Base-by-base conservation (phyloP, 2,797 vertebrate genomes). In the Pterois miles region DNA sequence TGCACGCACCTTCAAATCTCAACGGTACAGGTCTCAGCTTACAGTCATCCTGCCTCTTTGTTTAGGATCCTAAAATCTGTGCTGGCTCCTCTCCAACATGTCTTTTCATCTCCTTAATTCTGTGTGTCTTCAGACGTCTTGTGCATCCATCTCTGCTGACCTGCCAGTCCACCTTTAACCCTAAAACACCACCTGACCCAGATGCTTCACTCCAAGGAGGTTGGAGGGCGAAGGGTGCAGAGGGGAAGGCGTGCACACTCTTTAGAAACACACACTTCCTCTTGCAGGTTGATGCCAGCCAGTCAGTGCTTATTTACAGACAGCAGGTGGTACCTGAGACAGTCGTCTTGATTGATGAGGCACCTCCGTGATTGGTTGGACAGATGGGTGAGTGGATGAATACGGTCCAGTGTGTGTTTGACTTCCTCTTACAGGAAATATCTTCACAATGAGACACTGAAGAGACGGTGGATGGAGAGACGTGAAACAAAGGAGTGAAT, bases 351-450 rank as follows among this genome's bases (percentile, higher is more conserved):
- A 73, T 75, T 25, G 12, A 80, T 53, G 77, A 58, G 53, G 33
- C 57, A 3, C 3, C 40, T 3, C 22, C 31, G 1, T 52, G 56
- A 78, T 16, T 73, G 65, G 67, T 62, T 50, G 22, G 69, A 46
- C 67, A 79, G 77, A 60, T 57, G 57, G 64, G 57, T 14, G 18
- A 31, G 29, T 22, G 43, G 25, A 66, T 52, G 34, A 46, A 33
- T 34, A 57, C n/a, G 20, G 40, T 53, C n/a, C 3, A 25, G 50
- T 20, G 38, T 63, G 62, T 48, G 59, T 68, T 62, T 66, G 74
- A 62, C 58, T 80, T 76, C 74, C 67, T 71, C 68, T 27, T 3
- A 64, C 66, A 60, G 86, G 86, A 85, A 85, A 90, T 76, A 57
- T 78, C 40, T 80, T 11, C 11, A 65, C 38, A 50, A 70, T 74